phyloP scores from a whole-genome alignment of 2,797 vertebrate genomes.

The Sebastiscus tertius region DNA sequence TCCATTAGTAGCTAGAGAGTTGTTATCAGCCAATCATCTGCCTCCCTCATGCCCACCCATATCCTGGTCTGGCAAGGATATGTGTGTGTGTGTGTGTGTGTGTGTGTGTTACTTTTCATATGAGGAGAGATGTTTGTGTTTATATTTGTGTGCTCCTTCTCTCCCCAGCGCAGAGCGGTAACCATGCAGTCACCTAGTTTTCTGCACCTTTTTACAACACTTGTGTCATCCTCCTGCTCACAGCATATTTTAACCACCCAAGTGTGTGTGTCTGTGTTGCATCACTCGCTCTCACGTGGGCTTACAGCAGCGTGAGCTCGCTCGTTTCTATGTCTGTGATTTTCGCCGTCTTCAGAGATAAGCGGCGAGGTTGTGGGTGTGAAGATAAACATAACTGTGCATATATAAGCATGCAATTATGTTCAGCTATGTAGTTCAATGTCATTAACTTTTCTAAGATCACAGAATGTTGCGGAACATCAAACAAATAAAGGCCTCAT shows the following conservation, averaged over 20 bases:
- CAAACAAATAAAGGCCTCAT: neutral
- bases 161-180: conserved; percentile 13
- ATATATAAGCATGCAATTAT: neutral
- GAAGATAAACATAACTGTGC: neutral
- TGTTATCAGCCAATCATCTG: conserved; percentile 33
- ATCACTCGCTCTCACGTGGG: neutral
- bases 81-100: neutral
- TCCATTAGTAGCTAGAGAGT: conserved; percentile 19
- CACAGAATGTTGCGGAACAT: neutral
- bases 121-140: neutral
- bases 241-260: neutral
- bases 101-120: conserved; percentile 2
- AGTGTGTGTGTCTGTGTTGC: neutral
- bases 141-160: neutral
- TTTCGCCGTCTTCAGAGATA: neutral
- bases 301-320: neutral
- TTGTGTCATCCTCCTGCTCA: neutral
- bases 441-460: neutral
- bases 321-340: neutral
- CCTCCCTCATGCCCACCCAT: conserved; percentile 37
- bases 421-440: neutral
- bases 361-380: neutral
- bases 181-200: neutral
- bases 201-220: neutral
- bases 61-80: neutral